Percentiles rank a stretch among this genome's conserved stretches.
These are phyloP conservation scores for Nebria salina DNA, from an alignment of 2,888 invertebrate species.

Conservation along the genomic window DNA sequence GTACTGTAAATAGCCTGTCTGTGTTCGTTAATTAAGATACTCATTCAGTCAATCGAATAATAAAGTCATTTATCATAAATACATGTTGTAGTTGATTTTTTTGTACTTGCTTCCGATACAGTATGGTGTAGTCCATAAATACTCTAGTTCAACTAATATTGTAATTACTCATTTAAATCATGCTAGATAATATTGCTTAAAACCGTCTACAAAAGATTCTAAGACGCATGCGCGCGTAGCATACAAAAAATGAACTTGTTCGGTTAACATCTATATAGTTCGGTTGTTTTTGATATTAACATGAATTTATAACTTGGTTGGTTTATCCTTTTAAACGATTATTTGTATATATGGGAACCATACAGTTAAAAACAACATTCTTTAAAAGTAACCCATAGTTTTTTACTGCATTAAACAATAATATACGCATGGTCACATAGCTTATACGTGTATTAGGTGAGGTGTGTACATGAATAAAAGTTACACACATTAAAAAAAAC, in stretches of 20 bases:
- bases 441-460: background rate
- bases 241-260: background rate
- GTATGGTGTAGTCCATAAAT: background rate
- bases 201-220: background rate
- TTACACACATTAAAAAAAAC: background rate
- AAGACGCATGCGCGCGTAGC: background rate
- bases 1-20: background rate
- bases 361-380: background rate
- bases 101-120: background rate
- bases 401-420: background rate
- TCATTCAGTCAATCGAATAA: background rate
- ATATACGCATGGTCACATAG: background rate
- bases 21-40: conserved; percentile 1
- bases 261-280: background rate
- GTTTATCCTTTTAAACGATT: background rate
- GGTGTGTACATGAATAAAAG: background rate
- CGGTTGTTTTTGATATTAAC: background rate
- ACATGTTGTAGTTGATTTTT: too few species aligned
- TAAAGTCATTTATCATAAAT: background rate
- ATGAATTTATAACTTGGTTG: background rate
- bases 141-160: background rate
- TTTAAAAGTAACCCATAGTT: background rate
- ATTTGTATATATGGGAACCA: background rate
- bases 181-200: too few species aligned
- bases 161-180: too few species aligned